Base-by-base conservation (phyloP, 2,797 vertebrate species). In the Bucorvus abyssinicus region DNA sequence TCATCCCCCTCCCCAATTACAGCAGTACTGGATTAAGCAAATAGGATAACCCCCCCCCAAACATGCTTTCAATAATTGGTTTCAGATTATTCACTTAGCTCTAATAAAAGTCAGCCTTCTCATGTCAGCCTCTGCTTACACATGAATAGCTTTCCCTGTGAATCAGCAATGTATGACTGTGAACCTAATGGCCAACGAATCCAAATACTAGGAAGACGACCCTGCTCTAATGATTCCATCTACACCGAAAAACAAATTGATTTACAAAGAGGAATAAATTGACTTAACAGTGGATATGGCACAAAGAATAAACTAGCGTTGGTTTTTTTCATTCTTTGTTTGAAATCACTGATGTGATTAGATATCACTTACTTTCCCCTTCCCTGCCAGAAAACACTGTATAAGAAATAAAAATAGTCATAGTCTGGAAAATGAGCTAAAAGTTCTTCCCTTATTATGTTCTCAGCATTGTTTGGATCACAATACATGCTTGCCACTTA, bases 301-400 rank as follows among this genome's bases (percentile, higher is more conserved):
- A 78, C 0, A 0, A 89, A 67, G 49, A 80, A 14, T 53, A 61
- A 90, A 89, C 45, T 71, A 53, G 4, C 9, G 0, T 24, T 75
- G 19, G 38, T 83, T 44, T 76, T 94, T 86, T 71, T 36, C 24
- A 40, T 80, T 88, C 68, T 67, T 86, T 1, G 1, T 84, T 88
- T 82, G 61, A 93, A 95, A 91, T 45, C 83, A 80, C 65, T 21
- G 65, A 74, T 87, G 50, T 36, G 95, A 90, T 92, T 92, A 87
- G 91, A 77, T 90, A 80, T 59, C 68, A 45, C 80, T 91, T 82
- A 81, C 53, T 79, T 88, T 85, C 30, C 32, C 32, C 14, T 88
- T n/a, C 49, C 12, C 40, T 89, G 49, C 16, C 75, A 93, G 82
- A 90, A 80, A 93, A 38, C 19, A 29, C 14, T 61, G 10, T 34